Evolutionary conservation across 1,140 invertebrate species (phyloP).

Genomic region (Triops cancriformis): DNA sequence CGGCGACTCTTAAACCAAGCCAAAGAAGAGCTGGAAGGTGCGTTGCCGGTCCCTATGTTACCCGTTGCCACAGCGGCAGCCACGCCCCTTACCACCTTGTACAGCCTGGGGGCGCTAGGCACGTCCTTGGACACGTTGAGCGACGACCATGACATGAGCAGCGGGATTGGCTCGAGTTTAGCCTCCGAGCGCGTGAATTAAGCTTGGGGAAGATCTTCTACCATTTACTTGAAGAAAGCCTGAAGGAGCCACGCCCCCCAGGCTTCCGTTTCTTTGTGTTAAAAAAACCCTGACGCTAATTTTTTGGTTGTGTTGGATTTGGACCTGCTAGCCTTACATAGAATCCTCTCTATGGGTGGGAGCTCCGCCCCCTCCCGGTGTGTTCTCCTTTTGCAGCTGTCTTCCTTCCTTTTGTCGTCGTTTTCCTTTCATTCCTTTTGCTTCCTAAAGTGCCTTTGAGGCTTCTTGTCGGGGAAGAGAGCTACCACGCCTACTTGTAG

Average conservation of each 20-base stretch:
- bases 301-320: conserved; percentile 4
- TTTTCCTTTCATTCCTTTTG: not conserved
- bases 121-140: conserved; percentile 26
- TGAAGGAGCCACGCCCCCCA: not conserved
- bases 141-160: conserved; percentile 27
- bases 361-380: conserved; percentile 6
- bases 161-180: conserved; percentile 28
- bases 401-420: not conserved
- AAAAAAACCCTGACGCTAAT: not conserved
- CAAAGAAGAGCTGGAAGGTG: conserved; percentile 39
- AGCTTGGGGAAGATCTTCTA: not conserved
- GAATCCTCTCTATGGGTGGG: not conserved
- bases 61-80: conserved; percentile 8
- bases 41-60: not conserved
- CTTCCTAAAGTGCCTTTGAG: not conserved
- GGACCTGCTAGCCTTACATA: conserved; percentile 9
- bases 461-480: not conserved
- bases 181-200: conserved; percentile 19
- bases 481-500: not conserved
- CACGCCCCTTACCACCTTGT: not conserved
- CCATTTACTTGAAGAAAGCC: not conserved
- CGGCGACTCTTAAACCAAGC: conserved; percentile 42
- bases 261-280: not conserved
- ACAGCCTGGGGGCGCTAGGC: conserved; percentile 12
- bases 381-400: not conserved